phyloP scores from a whole-genome alignment of 2,797 vertebrate species.

The Enteromius radiatus region DNA sequence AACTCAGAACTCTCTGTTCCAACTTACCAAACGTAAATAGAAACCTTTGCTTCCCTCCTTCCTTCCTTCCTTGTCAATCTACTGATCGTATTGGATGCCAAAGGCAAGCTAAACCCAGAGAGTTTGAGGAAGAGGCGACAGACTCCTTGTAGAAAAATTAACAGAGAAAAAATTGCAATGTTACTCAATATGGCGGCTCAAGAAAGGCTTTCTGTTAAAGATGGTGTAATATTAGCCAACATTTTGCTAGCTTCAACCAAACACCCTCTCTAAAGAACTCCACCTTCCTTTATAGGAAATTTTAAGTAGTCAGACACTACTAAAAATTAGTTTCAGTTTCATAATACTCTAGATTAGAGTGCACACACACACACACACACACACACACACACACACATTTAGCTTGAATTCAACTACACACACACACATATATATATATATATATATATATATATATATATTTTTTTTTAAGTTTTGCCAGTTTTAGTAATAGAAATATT shows the following conservation, averaged over 20 bases:
- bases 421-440: too few relatives aligned
- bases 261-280: background rate
- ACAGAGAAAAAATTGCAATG: background rate
- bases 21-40: slow-evolving; percentile 49
- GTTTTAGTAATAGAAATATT: background rate
- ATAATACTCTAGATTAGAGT: background rate
- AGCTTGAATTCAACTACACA: too few relatives aligned
- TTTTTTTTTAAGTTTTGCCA: background rate
- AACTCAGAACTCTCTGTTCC: slow-evolving; percentile 46
- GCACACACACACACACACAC: too few relatives aligned
- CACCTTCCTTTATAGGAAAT: too few relatives aligned
- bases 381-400: too few relatives aligned
- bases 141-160: slow-evolving; percentile 1
- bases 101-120: slow-evolving; percentile 2
- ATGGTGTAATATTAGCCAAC: background rate
- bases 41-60: slow-evolving; percentile 45
- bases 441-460: too few relatives aligned
- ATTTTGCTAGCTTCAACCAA: background rate
- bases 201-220: background rate
- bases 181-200: background rate
- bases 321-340: background rate
- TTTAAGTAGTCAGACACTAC: background rate
- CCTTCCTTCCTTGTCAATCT: slow-evolving; percentile 53
- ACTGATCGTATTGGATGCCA: slow-evolving; percentile 36
- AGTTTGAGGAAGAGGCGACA: background rate